These are phyloP conservation scores for Corvus hawaiiensis DNA, from an alignment of 2,113 vertebrate genomes.

Conservation along the genomic window DNA sequence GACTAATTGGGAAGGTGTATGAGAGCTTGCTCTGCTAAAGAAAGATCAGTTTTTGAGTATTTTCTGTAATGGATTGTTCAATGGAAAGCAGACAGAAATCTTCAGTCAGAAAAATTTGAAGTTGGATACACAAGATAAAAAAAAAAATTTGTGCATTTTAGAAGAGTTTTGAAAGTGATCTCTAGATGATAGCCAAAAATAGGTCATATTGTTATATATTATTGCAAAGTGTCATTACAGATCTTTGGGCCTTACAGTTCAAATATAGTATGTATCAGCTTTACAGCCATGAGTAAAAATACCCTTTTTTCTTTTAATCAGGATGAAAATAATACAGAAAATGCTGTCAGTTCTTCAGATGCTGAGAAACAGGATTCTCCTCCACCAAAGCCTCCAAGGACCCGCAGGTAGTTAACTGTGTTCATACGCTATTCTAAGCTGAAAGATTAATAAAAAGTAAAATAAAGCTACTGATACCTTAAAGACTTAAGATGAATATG, in stretches of 20 bases:
- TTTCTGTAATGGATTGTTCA: neutral
- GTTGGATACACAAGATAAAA: neutral
- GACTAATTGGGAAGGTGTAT: neutral
- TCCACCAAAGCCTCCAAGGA: slow-evolving; percentile 93
- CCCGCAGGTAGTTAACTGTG: slow-evolving; percentile 80
- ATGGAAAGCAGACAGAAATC: neutral
- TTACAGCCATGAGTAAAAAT: neutral
- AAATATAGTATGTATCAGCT: neutral
- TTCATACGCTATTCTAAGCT: neutral
- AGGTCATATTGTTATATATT: neutral
- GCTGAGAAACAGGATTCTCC: slow-evolving; percentile 89
- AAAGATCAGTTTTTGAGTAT: neutral
- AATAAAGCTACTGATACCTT: neutral
- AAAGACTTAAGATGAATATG: neutral
- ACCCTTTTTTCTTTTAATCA: slow-evolving; percentile 48
- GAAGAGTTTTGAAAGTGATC: neutral
- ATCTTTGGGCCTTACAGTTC: neutral
- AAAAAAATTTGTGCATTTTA: neutral
- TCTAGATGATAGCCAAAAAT: neutral
- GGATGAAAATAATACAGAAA: slow-evolving; percentile 88
- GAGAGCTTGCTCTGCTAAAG: neutral
- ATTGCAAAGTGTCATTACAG: neutral
- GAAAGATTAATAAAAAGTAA: neutral
- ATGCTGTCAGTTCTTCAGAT: slow-evolving; percentile 74
- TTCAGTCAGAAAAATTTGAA: neutral